A percentile compares a stretch with the other conserved stretches of the same genome.
Conservation (phyloP, 2,888 invertebrate species). For the Microplitis deprimator region DNA sequence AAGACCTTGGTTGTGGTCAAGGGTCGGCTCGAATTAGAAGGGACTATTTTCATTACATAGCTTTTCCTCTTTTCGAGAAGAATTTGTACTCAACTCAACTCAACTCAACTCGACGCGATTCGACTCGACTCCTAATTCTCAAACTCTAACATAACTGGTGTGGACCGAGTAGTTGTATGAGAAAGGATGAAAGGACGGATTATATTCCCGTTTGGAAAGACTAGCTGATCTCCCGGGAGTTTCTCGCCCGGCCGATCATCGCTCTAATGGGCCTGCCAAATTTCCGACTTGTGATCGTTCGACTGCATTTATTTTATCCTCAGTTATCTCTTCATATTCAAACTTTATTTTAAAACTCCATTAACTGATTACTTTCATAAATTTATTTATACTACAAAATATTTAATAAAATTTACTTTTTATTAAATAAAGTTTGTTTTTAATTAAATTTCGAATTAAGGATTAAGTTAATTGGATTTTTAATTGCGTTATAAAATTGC, state of each 20-base stretch:
- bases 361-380: neutral
- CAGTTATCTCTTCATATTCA: neutral
- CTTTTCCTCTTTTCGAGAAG: constrained; percentile 36
- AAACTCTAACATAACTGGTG: constrained; percentile 2
- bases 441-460: too few relatives aligned
- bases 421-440: too few relatives aligned
- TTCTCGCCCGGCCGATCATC: constrained; percentile 35
- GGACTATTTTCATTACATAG: constrained; percentile 64
- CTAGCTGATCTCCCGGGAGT: constrained; percentile 18
- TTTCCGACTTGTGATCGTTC: constrained; percentile 28
- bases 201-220: constrained; percentile 33
- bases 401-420: too few relatives aligned
- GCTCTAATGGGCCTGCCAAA: constrained; percentile 36
- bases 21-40: constrained; percentile 63
- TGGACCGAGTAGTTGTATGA: constrained; percentile 4
- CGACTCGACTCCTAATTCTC: constrained; percentile 8
- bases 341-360: neutral
- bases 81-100: constrained; percentile 16
- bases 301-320: neutral
- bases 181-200: constrained; percentile 12
- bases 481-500: too few relatives aligned
- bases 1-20: constrained; percentile 56
- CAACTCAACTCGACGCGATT: neutral
- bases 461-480: too few relatives aligned
- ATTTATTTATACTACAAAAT: neutral